Evolutionary conservation across 2,888 invertebrate genomes (phyloP), one percentile per base, ranked within the genome.

Genomic region (Heliconius hortense): DNA sequence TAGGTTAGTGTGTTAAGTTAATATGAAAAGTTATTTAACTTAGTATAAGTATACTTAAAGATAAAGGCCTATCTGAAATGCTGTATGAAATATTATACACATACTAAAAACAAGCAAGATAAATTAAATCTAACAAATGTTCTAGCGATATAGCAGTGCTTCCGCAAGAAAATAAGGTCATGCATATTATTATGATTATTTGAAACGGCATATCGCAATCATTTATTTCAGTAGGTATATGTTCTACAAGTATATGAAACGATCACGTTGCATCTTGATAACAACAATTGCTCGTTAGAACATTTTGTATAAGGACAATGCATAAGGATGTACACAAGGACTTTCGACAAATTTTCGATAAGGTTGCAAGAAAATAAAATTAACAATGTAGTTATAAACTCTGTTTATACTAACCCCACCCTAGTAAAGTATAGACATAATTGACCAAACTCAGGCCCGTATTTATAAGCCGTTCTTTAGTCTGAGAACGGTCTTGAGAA

Each of bases 221-320:
- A 60, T 39, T 39, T 43, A 60, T 60, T 39, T 24, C 39, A 60
- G 39, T 35, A 35, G 35, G 35, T 39, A 11, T 60, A 60, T 26
- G 35, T n/a, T 48, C 21, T 8, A 48, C 5, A 21, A 59, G 26
- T 39, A 43, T 48, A 26, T n/a, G 26, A 28, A 48, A 68, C 62
- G 68, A 69, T 68, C 68, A 66, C 43, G 71, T 64, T 75, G 13
- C 63, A 64, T 75, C 28, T 53, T 43, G 64, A 59, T 75, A 75
- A 75, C 70, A 59, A 70, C 56, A 71, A 71, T 71, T 62, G 71
- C 43, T 43, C 24, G 43, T 71, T 71, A 71, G 59, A 71, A 71
- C 39, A 39, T 35, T 70, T 56, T 35, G 60, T 35, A 59, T 73
- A 21, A 56, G 73, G 56, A 63, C 59, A 69, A 53, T 26, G 43